Evolutionary conservation across 2,113 vertebrate species (phyloP).

Genomic region (Orthonyx spaldingii): DNA sequence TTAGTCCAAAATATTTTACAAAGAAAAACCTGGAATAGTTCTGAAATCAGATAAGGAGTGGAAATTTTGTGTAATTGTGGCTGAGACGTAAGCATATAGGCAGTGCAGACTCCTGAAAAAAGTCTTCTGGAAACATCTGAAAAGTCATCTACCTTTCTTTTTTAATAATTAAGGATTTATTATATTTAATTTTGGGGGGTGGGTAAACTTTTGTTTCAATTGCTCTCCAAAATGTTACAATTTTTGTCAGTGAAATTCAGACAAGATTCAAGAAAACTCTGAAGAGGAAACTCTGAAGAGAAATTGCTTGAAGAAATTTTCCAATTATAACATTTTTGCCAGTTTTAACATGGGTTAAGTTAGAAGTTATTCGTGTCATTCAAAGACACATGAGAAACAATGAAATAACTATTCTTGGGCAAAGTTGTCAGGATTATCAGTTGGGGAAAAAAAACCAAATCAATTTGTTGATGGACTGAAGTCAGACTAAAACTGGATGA

Average conservation of each 20-base stretch:
- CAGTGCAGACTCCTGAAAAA: not conserved
- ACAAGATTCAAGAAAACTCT: not conserved
- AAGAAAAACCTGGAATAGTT: not conserved
- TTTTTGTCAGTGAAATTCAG: not conserved
- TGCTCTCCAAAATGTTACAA: not conserved
- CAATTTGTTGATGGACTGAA: not conserved
- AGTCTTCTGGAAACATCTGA: not conserved
- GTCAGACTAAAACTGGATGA: not conserved
- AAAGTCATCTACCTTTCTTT: not conserved
- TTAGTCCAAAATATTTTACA: not conserved
- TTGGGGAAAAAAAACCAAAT: not conserved
- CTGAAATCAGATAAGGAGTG: not conserved
- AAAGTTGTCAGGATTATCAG: not conserved
- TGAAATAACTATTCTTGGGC: not conserved
- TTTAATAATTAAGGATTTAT: not conserved
- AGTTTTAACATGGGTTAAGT: not conserved
- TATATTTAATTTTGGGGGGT: not conserved
- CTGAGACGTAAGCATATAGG: not conserved
- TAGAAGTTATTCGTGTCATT: not conserved
- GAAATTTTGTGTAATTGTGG: not conserved
- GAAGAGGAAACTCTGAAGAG: not conserved
- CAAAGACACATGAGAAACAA: not conserved
- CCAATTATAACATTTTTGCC: not conserved
- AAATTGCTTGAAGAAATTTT: not conserved
- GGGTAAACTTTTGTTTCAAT: not conserved